Evolutionary conservation across 2,113 vertebrate genomes (phyloP).

Genomic region (Oostethus manadensis): DNA sequence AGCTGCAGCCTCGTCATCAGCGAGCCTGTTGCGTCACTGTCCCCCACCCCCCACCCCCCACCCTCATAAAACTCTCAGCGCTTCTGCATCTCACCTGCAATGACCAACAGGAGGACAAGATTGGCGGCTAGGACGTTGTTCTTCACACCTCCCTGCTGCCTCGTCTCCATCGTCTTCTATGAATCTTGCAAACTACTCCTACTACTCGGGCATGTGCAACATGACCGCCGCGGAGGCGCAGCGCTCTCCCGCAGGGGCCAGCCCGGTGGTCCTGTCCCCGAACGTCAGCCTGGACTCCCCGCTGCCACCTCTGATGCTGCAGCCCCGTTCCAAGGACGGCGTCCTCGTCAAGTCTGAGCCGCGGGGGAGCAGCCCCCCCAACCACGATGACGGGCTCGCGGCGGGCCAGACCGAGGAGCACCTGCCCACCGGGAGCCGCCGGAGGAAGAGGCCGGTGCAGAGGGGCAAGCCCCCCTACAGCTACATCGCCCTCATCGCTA

Average conservation of each 20-base stretch:
- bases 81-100: constrained; percentile 69
- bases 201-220: constrained; percentile 76
- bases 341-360: constrained; percentile 76
- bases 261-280: constrained; percentile 72
- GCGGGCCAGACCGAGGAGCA: constrained; percentile 71
- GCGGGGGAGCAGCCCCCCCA: constrained; percentile 56
- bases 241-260: constrained; percentile 68
- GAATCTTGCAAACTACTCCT: constrained; percentile 79
- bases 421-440: constrained; percentile 75
- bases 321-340: constrained; percentile 62
- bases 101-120: constrained; percentile 33
- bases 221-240: constrained; percentile 78
- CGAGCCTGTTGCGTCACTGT: constrained; percentile 62
- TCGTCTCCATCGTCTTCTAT: constrained; percentile 65
- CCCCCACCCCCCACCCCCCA: constrained; percentile 10
- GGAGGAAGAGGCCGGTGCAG: constrained; percentile 89
- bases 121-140: constrained; percentile 1
- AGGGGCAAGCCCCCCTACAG: constrained; percentile 94
- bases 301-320: constrained; percentile 59
- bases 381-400: constrained; percentile 55
- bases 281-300: constrained; percentile 71
- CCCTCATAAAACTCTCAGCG: constrained; percentile 70
- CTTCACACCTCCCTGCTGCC: background rate
- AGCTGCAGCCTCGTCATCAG: constrained; percentile 49
- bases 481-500: constrained; percentile 96